These are phyloP conservation scores for Microctonus aethiopoides DNA, from an alignment of 2,888 invertebrate genomes.

Conservation along the genomic window DNA sequence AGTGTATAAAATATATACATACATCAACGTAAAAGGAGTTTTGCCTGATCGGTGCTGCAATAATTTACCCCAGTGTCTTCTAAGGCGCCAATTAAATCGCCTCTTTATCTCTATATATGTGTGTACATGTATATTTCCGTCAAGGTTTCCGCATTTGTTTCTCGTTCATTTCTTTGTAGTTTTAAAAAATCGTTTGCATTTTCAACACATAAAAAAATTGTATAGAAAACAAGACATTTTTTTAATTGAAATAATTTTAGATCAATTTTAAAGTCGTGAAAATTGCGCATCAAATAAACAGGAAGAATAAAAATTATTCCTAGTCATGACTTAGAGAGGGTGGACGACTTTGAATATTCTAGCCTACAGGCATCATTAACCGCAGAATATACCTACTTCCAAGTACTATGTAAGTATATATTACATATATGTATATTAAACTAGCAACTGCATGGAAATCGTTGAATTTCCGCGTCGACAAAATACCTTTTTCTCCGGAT, in stretches of 20 bases:
- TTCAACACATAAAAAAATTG: too few species aligned
- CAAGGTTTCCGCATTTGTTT: conserved; percentile 27
- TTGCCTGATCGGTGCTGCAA: conserved; percentile 39
- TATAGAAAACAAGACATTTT: too few species aligned
- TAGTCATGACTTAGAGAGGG: too few species aligned
- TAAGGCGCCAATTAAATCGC: conserved; percentile 54
- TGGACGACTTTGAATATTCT: too few species aligned
- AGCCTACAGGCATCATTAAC: conserved; percentile 36
- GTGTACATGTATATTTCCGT: background rate
- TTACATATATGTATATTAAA: background rate
- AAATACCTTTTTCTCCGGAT: conserved; percentile 2
- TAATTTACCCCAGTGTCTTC: conserved; percentile 53
- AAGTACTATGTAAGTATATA: too few species aligned
- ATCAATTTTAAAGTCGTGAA: too few species aligned
- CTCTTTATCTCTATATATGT: too few species aligned
- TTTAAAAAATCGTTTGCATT: too few species aligned
- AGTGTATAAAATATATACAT: background rate
- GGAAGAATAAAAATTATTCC: too few species aligned
- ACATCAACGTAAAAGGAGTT: conserved; percentile 43
- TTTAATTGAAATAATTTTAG: too few species aligned
- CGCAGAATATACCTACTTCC: too few species aligned
- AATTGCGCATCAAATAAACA: too few species aligned
- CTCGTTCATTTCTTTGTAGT: conserved; percentile 51
- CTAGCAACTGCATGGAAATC: background rate
- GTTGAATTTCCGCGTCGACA: conserved; percentile 10